Evolutionary conservation across 2,113 vertebrate genomes (phyloP), one percentile per base, ranked within the genome.

Genomic region (Microtus ochrogaster): DNA sequence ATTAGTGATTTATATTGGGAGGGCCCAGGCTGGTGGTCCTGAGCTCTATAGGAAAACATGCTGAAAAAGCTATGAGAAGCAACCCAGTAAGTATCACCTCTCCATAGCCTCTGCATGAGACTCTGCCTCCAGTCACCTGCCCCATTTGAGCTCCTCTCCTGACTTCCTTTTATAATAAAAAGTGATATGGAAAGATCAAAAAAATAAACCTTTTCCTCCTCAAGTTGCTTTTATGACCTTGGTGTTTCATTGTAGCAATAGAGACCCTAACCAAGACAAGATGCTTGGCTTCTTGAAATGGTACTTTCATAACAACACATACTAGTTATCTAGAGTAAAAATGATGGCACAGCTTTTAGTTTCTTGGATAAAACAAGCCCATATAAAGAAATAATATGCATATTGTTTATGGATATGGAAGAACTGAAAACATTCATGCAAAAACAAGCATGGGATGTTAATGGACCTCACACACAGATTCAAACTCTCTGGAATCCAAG

Each of bases 361-460:
- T 61, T 95, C 78, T 3, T 90, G 65, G 70, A 11, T 44, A 41
- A 88, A 28, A 63, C 8, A 91, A 39, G 72, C 22, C 83, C 10
- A 84, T 9, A 63, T 9, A 24, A 88, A 55, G 36, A 70, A 52
- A 66, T 81, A 87, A 84, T 5, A 12, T 13, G n/a, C 49, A 49
- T 65, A 61, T 93, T 61, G 83, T 16, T 4, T 83, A 90, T 2
- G 66, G 5, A 5, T n/a, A 55, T 39, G 30, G 24, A 7, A 90
- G 21, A 92, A 86, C 41, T 14, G 3, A 72, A 92, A 90, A 28
- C 7, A 22, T 5, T 1, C 24, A 68, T 39, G 12, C 0, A 24
- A 5, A 12, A 70, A 24, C 2, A 55, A 12, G 0, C 5, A 21
- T 2, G 9, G n/a, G 5, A 63, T 12, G 19, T 8, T 3, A 30